Evolutionary conservation across 2,797 vertebrate species (phyloP).

Genomic region (Myioborus melanocephalus): DNA sequence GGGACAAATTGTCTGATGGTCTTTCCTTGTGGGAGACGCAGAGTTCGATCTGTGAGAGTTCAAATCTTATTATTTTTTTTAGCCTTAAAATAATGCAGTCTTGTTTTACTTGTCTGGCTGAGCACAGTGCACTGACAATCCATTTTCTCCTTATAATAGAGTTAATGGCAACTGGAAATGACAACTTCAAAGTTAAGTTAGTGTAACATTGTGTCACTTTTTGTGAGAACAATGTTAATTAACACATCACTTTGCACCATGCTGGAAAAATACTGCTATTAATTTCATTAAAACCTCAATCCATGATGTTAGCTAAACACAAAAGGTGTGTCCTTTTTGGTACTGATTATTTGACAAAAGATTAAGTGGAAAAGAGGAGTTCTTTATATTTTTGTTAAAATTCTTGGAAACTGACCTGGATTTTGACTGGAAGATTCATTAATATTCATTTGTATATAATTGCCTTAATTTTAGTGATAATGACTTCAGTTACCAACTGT

Average conservation of each 20-base stretch:
- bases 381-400: conserved; percentile 67
- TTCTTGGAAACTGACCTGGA: conserved; percentile 73
- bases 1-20: neutral
- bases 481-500: conserved; percentile 82
- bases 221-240: conserved; percentile 38
- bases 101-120: neutral
- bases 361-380: conserved; percentile 50
- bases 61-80: neutral
- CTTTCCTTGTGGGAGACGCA: neutral
- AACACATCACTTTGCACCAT: conserved; percentile 43
- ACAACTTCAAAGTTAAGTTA: conserved; percentile 43
- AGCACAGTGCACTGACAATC: neutral
- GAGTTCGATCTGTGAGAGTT: neutral
- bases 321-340: conserved; percentile 58
- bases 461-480: conserved; percentile 83
- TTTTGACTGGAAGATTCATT: conserved; percentile 78
- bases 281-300: conserved; percentile 38
- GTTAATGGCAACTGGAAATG: conserved; percentile 21
- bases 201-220: conserved; percentile 30
- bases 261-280: conserved; percentile 28
- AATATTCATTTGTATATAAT: conserved; percentile 85
- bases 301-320: conserved; percentile 13
- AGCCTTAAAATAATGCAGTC: neutral
- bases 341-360: conserved; percentile 51
- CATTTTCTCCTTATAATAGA: neutral